These are phyloP conservation scores for Ailuropoda melanoleuca DNA, from an alignment of 2,113 vertebrate species.

Conservation along the genomic window DNA sequence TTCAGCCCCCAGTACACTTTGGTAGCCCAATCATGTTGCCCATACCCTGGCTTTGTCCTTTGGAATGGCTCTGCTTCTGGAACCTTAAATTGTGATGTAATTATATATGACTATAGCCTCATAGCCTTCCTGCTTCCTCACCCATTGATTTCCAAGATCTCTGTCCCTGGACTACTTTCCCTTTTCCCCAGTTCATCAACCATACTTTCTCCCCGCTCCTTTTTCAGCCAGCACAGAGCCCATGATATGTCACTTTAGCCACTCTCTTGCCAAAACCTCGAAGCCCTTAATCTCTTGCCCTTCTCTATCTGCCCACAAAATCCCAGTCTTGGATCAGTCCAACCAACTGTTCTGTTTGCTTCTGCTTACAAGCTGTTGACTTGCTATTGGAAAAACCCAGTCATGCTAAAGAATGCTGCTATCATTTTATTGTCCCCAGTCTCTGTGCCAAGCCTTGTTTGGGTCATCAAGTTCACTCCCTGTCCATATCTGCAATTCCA, in stretches of 20 bases:
- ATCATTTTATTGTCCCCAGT: not conserved
- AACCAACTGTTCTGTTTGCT: not conserved
- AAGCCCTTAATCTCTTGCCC: not conserved
- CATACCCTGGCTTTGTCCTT: not conserved
- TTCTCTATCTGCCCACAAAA: conserved; percentile 14
- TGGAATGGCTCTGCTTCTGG: not conserved
- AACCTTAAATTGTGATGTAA: not conserved
- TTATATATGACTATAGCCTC: not conserved
- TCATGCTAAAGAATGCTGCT: not conserved
- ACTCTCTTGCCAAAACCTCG: not conserved
- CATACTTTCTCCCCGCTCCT: not conserved
- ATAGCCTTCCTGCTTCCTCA: not conserved
- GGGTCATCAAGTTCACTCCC: not conserved
- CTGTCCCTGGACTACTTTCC: not conserved
- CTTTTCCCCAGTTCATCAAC: not conserved
- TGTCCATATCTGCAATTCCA: not conserved
- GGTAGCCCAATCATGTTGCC: rapidly evolving
- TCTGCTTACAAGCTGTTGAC: not conserved
- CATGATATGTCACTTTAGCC: not conserved
- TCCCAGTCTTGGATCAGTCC: not conserved
- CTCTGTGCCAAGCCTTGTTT: not conserved
- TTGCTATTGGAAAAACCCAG: not conserved
- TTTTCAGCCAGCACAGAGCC: not conserved
- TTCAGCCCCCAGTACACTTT: not conserved
- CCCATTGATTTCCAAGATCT: not conserved